Conservation (phyloP, 2,888 invertebrate species). For the Gryllus longicercus region DNA sequence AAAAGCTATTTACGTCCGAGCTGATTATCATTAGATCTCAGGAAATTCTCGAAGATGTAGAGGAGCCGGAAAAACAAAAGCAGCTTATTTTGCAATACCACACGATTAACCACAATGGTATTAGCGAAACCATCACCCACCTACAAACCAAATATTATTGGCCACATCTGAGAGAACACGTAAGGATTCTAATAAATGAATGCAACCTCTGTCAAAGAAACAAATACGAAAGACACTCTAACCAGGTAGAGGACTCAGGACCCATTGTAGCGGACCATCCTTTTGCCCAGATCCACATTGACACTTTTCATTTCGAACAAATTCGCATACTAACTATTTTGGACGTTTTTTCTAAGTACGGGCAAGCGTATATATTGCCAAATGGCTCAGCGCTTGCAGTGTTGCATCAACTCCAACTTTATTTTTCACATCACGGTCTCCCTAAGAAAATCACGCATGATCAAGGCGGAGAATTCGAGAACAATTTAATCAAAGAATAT, state of each 20-base stretch:
- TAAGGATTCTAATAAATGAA: too few species aligned
- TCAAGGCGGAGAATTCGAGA: neutral
- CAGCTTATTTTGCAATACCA: neutral
- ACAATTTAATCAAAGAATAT: too few species aligned
- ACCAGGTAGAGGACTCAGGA: neutral
- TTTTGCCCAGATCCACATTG: neutral
- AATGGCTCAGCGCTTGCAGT: neutral
- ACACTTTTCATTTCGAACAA: neutral
- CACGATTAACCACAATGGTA: neutral
- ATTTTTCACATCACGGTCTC: neutral
- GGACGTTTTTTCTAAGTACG: neutral
- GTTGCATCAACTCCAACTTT: neutral
- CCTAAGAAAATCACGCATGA: neutral
- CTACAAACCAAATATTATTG: too few species aligned
- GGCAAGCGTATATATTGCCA: neutral
- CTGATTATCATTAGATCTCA: too few species aligned
- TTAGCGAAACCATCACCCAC: too few species aligned
- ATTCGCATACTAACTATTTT: neutral
- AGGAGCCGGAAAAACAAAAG: neutral
- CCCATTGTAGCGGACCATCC: neutral
- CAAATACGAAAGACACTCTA: neutral
- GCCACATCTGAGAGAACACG: too few species aligned
- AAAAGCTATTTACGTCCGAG: too few species aligned
- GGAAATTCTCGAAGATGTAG: too few species aligned
- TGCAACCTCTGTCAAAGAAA: too few species aligned